Conservation (phyloP, 2,113 vertebrate genomes). For the Podocnemis expansa region DNA sequence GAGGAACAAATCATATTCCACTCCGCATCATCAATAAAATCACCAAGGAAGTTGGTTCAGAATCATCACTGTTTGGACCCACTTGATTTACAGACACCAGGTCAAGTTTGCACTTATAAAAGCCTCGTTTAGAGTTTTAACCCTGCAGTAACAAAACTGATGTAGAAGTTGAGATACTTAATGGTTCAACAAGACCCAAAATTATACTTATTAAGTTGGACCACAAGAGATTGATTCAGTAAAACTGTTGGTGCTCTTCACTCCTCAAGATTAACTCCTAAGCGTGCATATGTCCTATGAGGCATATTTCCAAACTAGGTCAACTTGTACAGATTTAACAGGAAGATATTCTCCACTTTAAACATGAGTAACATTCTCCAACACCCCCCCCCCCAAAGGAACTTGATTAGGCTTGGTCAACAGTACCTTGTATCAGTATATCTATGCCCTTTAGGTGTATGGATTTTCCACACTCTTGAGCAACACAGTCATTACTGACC, state of each 20-base stretch:
- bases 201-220: background rate
- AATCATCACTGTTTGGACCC: slow-evolving; percentile 57
- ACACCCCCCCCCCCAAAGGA: background rate
- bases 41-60: slow-evolving; percentile 69
- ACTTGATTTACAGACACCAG: slow-evolving; percentile 55
- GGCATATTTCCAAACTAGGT: background rate
- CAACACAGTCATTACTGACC: background rate
- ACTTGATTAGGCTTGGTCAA: background rate
- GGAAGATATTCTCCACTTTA: background rate
- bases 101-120: slow-evolving; percentile 33
- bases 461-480: background rate
- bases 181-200: background rate
- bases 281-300: background rate
- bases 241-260: background rate
- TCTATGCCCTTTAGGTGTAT: background rate
- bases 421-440: background rate
- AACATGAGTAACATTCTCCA: background rate
- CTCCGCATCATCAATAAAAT: slow-evolving; percentile 64
- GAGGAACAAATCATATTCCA: slow-evolving; percentile 58
- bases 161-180: slow-evolving; percentile 1
- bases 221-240: background rate
- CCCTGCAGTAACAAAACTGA: slow-evolving; percentile 38
- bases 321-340: background rate
- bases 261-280: background rate
- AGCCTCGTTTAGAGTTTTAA: slow-evolving; percentile 38